Base-by-base conservation (phyloP, 2,888 invertebrate species). In the Coleophora deauratella region DNA sequence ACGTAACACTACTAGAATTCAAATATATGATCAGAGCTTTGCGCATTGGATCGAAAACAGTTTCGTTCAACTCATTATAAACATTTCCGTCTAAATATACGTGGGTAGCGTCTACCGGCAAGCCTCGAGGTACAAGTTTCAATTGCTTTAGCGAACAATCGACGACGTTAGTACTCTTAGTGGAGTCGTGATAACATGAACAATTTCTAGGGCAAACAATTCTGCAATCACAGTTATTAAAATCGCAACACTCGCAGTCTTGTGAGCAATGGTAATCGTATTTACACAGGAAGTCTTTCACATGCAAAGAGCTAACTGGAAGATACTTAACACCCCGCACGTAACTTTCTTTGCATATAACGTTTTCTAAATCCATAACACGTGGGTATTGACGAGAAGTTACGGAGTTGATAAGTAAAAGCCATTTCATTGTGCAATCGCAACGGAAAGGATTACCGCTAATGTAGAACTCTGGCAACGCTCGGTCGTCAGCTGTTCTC, bases 401-500 rank as follows among this genome's bases (percentile, higher is more conserved):
- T 82, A 93, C 89, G 65, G 93, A 93, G 80, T 96, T 96, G 72
- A 96, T 93, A 50, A 93, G 88, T 60, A 95, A 93, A 62, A 97
- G 86, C 97, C 97, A 98, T 74, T 96, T 96, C 96, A 97, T 95
- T 50, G 93, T 92, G 78, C 98, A 97, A 76, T 97, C 96, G 76
- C 97, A 98, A 59, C 93, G 91, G 76, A 97, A 95, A 27, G 97
- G 97, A 81, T 98, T 98, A 43, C 94, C 94, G 47, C 95, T 96
- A 58, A 97, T 88, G 75, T 95, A 96, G 78, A 97, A 94, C 77
- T 96, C 95, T 2, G 96, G 95, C 55, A 94, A 79, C 3, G 91
- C 85, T 55, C 91, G 90, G 57, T 91, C 91, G 38, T 88, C 87
- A 9, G 91, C 87, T 45, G 92, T 90, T 45, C 90, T 90, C 32